Evolutionary conservation across 2,113 vertebrate genomes (phyloP), one percentile per base, ranked within the genome.

Genomic region (Theristicus caerulescens): DNA sequence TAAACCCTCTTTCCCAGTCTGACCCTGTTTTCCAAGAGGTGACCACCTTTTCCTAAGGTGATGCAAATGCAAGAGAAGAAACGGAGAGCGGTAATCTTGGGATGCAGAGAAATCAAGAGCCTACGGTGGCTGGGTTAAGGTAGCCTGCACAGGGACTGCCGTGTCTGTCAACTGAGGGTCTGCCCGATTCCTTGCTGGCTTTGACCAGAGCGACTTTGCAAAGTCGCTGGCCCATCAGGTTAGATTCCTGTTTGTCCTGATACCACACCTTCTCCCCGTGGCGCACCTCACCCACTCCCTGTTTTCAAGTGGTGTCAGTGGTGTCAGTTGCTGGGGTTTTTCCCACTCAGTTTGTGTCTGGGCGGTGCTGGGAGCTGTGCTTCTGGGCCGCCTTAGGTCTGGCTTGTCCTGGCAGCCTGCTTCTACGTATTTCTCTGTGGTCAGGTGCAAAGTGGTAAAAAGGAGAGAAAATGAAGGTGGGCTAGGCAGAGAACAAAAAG

Each of bases 221-320:
- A 47, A 84, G 47, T 26, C 62, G 12, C 22, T 57, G 77, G 13
- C 7, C 55, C 40, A 5, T 36, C 25, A 21, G 27, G 25, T 46
- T 49, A 8, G 4, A 52, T 26, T 34, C 15, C n/a, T 17, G 0
- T 18, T n/a, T 34, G 9, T 16, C 20, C 38, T 14, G 16, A 18
- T 14, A 40, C 19, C 42, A 21, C 59, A 27, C 12, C 12, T 5
- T 21, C 36, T 58, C 40, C 22, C 78, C 16, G 25, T 1, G 13
- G 19, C 59, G 8, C 2, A 3, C 19, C 49, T 76, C 0, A 0
- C 61, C 52, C 13, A 2, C 32, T 71, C 59, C 36, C 38, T 22
- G 7, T 57, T 90, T 69, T 15, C 29, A 42, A 15, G 21, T 25
- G 29, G 12, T 49, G 9, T 32, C 29, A 11, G 27, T 5, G 13